These are phyloP conservation scores for Eustalomyia histrio DNA, from an alignment of 2,888 invertebrate species.

Conservation along the genomic window DNA sequence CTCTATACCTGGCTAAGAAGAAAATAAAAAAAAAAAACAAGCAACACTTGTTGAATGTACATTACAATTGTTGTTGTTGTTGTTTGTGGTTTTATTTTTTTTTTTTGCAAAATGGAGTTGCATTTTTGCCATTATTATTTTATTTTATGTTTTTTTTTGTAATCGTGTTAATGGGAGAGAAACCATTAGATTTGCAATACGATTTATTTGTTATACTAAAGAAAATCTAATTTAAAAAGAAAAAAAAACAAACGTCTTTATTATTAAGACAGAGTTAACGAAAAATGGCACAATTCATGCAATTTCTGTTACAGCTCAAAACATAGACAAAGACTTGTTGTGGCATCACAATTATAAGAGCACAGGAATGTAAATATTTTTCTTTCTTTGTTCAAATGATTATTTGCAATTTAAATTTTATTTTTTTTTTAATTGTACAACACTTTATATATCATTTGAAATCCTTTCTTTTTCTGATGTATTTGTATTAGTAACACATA, in stretches of 20 bases:
- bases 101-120: slow-evolving; percentile 68
- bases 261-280: neutral
- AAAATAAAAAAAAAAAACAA: slow-evolving; percentile 28
- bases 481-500: slow-evolving; percentile 9
- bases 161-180: slow-evolving; percentile 17
- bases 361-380: neutral
- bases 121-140: slow-evolving; percentile 39
- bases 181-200: slow-evolving; percentile 33
- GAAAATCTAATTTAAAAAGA: slow-evolving; percentile 15
- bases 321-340: slow-evolving; percentile 18
- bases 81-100: slow-evolving; percentile 14
- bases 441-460: slow-evolving; percentile 15
- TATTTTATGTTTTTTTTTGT: slow-evolving; percentile 4
- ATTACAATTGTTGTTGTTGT: slow-evolving; percentile 41
- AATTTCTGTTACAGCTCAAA: neutral
- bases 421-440: neutral
- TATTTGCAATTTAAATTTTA: neutral
- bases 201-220: neutral
- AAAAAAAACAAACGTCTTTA: neutral
- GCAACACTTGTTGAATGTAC: slow-evolving; percentile 63
- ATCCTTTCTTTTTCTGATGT: neutral
- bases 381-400: neutral
- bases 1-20: slow-evolving; percentile 39
- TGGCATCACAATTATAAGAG: slow-evolving; percentile 7
- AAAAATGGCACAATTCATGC: slow-evolving; percentile 41